Base-by-base conservation (phyloP, 2,888 invertebrate species). In the Polylopha cassiicola region DNA sequence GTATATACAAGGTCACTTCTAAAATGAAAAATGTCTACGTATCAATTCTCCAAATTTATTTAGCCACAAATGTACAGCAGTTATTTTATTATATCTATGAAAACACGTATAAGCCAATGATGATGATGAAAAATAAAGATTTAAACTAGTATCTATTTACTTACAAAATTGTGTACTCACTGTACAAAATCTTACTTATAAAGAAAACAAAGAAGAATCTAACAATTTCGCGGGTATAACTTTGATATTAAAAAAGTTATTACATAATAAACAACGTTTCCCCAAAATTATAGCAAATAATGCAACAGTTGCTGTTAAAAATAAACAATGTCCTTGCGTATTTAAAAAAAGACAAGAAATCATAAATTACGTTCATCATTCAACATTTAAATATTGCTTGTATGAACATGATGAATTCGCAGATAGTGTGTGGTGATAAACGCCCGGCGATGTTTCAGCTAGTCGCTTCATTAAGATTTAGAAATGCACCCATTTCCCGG, bases 401-500 rank as follows among this genome's bases (percentile, higher is more conserved):
- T 26, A 30, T 42, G 37, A 33, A 43, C 41, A 49, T 63, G 57
- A 62, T 58, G 53, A 41, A 60, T 54, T 53, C 30, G 52, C 57
- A 46, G 46, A 47, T 46, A 39, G 48, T 46, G 44, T 32, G 44
- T 37, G 45, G 46, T 58, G 62, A 64, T 55, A 48, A 53, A 65
- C 49, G 42, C 22, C 46, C 51, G 37, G 53, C 51, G 45, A 53
- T 53, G 55, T 53, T 46, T 44, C 53, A 53, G 44, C 41, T 44
- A 49, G 46, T 44, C 48, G 46, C 53, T 58, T 62, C 61, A 61
- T 58, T 63, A 55, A 54, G 53, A 53, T 56, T 59, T 55, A 58
- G 60, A 74, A 65, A 61, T 74, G 69, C 70, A 71, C 60, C 63
- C 58, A 63, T 68, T 71, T 70, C 66, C 70, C 67, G 62, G 58